Evolutionary conservation across 2,113 vertebrate genomes (phyloP).

Genomic region (Sardina pilchardus): DNA sequence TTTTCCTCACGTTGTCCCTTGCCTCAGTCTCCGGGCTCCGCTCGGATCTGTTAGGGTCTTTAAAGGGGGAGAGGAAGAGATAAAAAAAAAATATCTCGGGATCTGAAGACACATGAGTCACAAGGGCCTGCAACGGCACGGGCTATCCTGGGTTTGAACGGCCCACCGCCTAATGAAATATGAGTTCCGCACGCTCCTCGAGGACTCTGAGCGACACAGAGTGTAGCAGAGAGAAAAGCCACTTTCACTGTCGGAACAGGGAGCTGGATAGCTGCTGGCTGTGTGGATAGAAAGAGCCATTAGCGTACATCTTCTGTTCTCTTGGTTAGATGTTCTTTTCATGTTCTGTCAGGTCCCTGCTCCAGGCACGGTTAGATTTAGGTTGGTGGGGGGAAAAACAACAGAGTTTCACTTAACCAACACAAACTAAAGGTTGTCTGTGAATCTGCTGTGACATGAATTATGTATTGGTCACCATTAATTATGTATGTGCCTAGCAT

Average conservation of each 20-base stretch:
- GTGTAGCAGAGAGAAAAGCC: background rate
- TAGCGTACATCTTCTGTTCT: background rate
- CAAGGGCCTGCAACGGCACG: background rate
- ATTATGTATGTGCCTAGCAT: background rate
- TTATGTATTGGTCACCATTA: background rate
- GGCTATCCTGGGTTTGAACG: background rate
- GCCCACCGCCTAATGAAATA: background rate
- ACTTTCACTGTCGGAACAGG: background rate
- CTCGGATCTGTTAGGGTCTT: background rate
- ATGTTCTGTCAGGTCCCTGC: background rate
- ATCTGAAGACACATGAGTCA: background rate
- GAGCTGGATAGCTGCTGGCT: background rate
- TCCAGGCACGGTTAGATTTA: background rate
- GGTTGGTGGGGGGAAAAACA: background rate
- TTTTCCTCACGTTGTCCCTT: conserved; percentile 6
- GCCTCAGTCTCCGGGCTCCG: background rate
- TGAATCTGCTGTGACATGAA: background rate
- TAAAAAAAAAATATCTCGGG: background rate
- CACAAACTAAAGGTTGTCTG: background rate
- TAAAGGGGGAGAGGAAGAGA: background rate
- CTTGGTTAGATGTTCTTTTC: background rate
- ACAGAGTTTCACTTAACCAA: background rate
- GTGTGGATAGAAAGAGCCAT: background rate
- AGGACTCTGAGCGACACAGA: background rate
- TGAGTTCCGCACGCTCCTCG: background rate